Evolutionary conservation across 2,888 invertebrate species (phyloP).

Genomic region (Archips xylosteana): DNA sequence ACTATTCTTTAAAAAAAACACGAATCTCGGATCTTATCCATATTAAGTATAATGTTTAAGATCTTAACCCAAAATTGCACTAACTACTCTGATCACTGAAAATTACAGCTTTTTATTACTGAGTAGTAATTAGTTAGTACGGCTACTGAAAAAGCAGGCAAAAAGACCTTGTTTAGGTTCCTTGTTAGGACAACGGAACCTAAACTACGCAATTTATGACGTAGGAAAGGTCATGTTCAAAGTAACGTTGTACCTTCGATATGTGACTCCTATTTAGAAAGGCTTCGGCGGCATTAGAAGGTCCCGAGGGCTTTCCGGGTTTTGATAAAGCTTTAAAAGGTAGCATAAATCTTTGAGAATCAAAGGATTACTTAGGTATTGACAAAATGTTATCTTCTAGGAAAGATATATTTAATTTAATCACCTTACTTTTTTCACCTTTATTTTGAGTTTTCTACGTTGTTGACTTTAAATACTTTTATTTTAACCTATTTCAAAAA

Average conservation of each 20-base stretch:
- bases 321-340: neutral
- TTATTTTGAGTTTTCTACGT: neutral
- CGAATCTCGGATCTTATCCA: too few species aligned
- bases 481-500: too few species aligned
- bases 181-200: too few species aligned
- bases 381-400: neutral
- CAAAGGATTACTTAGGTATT: neutral
- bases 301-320: constrained; percentile 2
- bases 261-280: constrained; percentile 1
- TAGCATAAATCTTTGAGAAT: neutral
- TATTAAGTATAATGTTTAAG: too few species aligned
- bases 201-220: neutral
- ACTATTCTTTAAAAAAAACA: too few species aligned
- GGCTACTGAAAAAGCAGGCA: too few species aligned
- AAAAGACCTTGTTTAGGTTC: too few species aligned
- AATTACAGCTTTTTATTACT: too few species aligned
- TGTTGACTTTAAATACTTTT: too few species aligned
- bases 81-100: too few species aligned
- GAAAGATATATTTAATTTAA: neutral
- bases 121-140: too few species aligned
- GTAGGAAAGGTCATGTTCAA: neutral
- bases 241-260: neutral
- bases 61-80: too few species aligned
- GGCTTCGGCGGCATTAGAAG: neutral
- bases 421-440: neutral